These are phyloP conservation scores for Nasonia giraulti DNA, from an alignment of 1,140 invertebrate genomes.

Conservation along the genomic window DNA sequence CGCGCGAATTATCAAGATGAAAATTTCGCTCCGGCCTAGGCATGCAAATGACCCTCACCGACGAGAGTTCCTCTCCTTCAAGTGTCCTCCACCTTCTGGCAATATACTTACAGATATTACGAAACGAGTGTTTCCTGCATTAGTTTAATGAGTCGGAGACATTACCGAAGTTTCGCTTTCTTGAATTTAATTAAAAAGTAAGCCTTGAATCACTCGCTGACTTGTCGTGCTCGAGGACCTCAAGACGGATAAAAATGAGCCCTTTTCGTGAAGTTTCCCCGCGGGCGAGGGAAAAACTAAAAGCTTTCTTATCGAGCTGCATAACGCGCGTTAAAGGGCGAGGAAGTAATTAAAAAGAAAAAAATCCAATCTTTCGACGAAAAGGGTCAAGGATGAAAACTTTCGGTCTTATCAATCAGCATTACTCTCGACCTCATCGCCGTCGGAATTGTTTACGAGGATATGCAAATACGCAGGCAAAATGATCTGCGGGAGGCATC, in stretches of 20 bases:
- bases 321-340: too few relatives aligned
- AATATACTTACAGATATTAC: not conserved
- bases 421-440: too few relatives aligned
- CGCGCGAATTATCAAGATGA: not conserved
- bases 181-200: slow-evolving; percentile 2
- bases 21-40: not conserved
- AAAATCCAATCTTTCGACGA: too few relatives aligned
- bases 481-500: not conserved
- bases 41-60: not conserved
- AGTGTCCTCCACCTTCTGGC: not conserved
- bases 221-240: not conserved
- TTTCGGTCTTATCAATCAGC: not conserved
- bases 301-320: too few relatives aligned
- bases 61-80: not conserved
- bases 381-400: not conserved
- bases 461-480: not conserved
- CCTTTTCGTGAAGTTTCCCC: too few relatives aligned
- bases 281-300: too few relatives aligned
- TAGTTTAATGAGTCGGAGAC: not conserved
- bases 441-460: too few relatives aligned
- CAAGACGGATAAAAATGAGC: not conserved
- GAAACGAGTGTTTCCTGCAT: not conserved
- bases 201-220: not conserved
- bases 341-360: too few relatives aligned
- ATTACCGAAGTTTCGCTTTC: not conserved